These are phyloP conservation scores for Caloenas nicobarica DNA, from an alignment of 2,113 vertebrate genomes.

Conservation along the genomic window DNA sequence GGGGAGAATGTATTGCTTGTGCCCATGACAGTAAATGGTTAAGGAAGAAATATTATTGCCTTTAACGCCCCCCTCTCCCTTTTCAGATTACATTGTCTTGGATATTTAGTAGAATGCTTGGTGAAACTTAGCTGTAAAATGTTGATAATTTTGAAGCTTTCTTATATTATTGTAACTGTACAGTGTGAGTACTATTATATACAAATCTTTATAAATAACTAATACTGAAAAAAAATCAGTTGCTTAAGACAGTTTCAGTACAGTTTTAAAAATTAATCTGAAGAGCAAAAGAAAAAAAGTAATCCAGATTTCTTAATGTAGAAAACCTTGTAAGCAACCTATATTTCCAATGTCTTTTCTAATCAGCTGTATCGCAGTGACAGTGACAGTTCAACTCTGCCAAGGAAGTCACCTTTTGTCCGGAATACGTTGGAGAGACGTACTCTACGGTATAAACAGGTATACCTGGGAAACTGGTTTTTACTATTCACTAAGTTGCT, in stretches of 20 bases:
- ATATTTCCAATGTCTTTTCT: neutral
- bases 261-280: neutral
- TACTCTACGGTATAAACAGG: conserved; percentile 94
- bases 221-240: neutral
- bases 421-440: conserved; percentile 94
- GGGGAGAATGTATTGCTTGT: neutral
- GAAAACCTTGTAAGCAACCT: neutral
- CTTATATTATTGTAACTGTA: neutral
- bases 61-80: neutral
- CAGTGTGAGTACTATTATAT: neutral
- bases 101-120: neutral
- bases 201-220: neutral
- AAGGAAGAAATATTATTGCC: neutral
- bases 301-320: neutral
- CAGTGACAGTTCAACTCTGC: conserved; percentile 97
- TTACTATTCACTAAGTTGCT: neutral
- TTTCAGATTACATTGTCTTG: neutral
- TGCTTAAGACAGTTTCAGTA: neutral
- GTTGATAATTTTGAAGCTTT: neutral
- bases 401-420: conserved; percentile 93
- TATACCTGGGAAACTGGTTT: conserved; percentile 8
- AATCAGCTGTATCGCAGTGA: conserved; percentile 95
- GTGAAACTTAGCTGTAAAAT: neutral
- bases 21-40: neutral
- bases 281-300: neutral